Percentiles rank a stretch among this genome's conserved stretches.
phyloP scores from a whole-genome alignment of 1,140 invertebrate genomes.

The Rhopalosiphum maidis region DNA sequence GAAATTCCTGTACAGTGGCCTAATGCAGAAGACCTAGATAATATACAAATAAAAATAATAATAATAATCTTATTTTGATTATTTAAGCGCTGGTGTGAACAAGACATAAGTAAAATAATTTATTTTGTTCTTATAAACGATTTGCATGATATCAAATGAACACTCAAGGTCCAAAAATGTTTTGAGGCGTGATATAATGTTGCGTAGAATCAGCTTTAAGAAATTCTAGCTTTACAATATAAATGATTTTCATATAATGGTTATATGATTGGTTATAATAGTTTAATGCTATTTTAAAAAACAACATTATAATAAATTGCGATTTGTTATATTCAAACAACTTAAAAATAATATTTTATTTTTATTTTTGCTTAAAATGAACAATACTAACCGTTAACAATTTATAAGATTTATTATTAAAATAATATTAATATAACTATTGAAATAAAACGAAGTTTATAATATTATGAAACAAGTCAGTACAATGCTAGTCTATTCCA shows the following conservation, averaged over 20 bases:
- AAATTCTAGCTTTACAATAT: not conserved
- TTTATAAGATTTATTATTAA: not conserved
- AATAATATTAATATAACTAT: not conserved
- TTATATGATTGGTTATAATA: not conserved
- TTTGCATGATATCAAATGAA: slow-evolving; percentile 16
- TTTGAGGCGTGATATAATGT: not conserved
- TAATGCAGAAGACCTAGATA: slow-evolving; percentile 52
- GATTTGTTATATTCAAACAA: not conserved
- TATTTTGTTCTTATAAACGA: not conserved
- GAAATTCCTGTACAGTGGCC: slow-evolving; percentile 63
- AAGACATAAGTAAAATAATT: not conserved
- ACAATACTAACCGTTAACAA: not conserved
- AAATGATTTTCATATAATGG: not conserved
- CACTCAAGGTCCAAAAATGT: not conserved
- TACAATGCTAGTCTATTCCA: not conserved
- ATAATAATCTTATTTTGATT: slow-evolving; percentile 37
- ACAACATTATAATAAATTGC: not conserved
- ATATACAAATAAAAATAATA: not conserved
- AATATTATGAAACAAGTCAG: not conserved
- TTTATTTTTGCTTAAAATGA: not conserved
- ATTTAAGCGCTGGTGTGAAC: not conserved
- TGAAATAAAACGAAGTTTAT: not conserved
- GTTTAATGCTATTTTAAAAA: not conserved
- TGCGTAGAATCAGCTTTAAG: not conserved
- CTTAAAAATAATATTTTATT: not conserved